Conservation (phyloP, 2,113 vertebrate species). For the Thalassarche chlororhynchos region DNA sequence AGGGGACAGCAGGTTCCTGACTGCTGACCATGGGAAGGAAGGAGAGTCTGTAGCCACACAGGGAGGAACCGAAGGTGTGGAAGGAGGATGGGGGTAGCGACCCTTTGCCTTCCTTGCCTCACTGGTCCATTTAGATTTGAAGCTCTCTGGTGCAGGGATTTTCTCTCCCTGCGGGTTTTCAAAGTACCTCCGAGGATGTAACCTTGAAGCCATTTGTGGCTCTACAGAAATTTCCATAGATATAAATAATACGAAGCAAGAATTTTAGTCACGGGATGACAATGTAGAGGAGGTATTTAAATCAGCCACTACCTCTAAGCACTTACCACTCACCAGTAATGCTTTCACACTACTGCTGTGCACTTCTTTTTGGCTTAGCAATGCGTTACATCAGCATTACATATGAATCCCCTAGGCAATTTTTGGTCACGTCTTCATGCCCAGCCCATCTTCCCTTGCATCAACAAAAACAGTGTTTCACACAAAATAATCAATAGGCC, state of each 20-base stretch:
- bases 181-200: not conserved
- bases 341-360: not conserved
- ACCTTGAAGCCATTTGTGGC: not conserved
- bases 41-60: not conserved
- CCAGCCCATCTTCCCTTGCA: not conserved
- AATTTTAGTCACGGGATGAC: not conserved
- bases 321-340: not conserved
- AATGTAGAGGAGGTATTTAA: not conserved
- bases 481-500: not conserved
- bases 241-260: not conserved
- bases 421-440: not conserved
- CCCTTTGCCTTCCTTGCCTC: not conserved
- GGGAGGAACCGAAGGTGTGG: not conserved
- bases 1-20: not conserved
- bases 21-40: not conserved
- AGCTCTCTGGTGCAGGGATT: not conserved
- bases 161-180: not conserved
- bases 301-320: not conserved
- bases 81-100: not conserved
- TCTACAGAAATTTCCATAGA: not conserved
- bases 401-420: not conserved
- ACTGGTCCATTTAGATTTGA: not conserved
- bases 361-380: not conserved
- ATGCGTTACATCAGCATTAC: accelerated
- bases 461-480: not conserved